Conservation (phyloP, 2,888 invertebrate species). For the Onthophagus sagittarius region DNA sequence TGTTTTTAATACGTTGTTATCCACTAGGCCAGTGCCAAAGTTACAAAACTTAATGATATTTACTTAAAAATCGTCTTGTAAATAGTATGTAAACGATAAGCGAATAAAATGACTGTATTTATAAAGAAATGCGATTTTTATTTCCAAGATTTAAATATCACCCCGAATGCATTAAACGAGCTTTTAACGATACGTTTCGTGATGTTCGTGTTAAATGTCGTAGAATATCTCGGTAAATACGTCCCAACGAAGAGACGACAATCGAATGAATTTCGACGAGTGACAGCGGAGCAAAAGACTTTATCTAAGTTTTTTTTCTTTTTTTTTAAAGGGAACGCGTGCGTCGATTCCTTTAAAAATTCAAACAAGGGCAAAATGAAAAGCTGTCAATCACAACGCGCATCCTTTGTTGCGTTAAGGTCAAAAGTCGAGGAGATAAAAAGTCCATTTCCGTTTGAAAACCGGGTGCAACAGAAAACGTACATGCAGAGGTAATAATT, state of each 20-base stretch:
- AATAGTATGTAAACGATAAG: conserved; percentile 33
- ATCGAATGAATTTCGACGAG: conserved; percentile 1
- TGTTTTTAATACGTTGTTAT: conserved; percentile 9
- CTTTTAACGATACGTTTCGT: not conserved
- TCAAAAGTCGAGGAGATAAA: conserved; percentile 43
- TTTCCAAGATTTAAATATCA: not conserved
- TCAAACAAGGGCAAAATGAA: conserved; percentile 35
- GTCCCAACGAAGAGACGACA: not conserved
- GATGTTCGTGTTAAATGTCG: conserved; percentile 5
- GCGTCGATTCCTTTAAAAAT: conserved; percentile 29
- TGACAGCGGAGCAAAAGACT: not conserved
- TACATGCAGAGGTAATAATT: not conserved
- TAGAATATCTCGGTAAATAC: conserved; percentile 1
- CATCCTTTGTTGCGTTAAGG: conserved; percentile 30
- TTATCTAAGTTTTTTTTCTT: not conserved
- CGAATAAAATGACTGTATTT: conserved; percentile 45
- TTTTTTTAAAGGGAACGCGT: not conserved
- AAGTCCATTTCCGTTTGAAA: conserved; percentile 47
- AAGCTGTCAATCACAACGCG: conserved; percentile 34
- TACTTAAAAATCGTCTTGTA: conserved; percentile 37
- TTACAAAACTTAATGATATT: conserved; percentile 25
- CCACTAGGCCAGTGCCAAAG: conserved; percentile 38
- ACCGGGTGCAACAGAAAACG: not conserved
- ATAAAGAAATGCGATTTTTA: conserved; percentile 18
- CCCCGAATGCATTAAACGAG: not conserved